phyloP scores from a whole-genome alignment of 92 coral and sea anemone species.

The Plumapathes pennacea region DNA sequence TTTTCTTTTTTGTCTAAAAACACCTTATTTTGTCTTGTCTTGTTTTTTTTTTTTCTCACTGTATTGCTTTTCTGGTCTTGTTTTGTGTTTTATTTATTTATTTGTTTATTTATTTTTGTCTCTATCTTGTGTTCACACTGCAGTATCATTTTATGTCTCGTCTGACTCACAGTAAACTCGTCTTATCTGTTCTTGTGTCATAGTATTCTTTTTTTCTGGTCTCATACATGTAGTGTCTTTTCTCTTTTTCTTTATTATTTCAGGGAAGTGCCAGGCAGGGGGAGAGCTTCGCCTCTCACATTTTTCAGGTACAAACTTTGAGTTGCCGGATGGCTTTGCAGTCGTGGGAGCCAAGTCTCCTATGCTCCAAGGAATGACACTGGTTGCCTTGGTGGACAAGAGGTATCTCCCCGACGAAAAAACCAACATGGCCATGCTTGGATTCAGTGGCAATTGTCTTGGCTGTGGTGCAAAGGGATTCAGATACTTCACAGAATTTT shows the following conservation, averaged over 20 bases:
- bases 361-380: constrained; percentile 76
- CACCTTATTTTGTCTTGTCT: too few species aligned
- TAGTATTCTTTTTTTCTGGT: too few species aligned
- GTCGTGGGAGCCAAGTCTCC: constrained; percentile 99
- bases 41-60: too few species aligned
- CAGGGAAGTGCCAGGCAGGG: constrained; percentile 89
- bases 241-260: not conserved
- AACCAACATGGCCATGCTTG: constrained; percentile 83
- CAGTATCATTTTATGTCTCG: too few species aligned
- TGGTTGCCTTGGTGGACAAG: constrained; percentile 95
- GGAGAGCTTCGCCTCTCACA: constrained; percentile 74
- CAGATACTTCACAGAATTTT: constrained; percentile 96
- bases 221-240: too few species aligned
- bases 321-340: constrained; percentile 72
- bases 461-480: constrained; percentile 98
- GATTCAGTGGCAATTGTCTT: constrained; percentile 92
- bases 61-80: too few species aligned
- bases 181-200: too few species aligned
- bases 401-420: constrained; percentile 91
- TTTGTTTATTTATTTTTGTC: too few species aligned
- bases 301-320: constrained; percentile 55
- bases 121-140: too few species aligned
- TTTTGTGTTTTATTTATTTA: too few species aligned
- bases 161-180: too few species aligned
- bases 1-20: too few species aligned